Conservation (phyloP, 2,888 invertebrate genomes). For the Drosophila nr. medialis region DNA sequence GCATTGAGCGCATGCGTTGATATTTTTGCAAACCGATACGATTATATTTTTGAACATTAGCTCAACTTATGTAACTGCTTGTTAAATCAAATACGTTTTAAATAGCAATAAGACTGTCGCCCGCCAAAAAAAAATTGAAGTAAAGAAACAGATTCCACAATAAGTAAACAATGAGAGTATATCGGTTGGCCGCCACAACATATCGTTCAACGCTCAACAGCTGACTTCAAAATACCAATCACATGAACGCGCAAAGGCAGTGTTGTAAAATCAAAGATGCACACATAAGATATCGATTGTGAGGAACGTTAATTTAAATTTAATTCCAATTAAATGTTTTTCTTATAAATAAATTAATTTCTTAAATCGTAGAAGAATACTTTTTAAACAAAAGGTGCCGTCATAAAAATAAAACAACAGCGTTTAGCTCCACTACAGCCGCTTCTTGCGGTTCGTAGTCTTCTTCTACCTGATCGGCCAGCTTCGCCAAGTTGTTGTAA, state of each 20-base stretch:
- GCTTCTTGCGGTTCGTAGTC: conserved; percentile 1
- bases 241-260: conserved; percentile 12
- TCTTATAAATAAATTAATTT: background rate
- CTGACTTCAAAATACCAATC: conserved; percentile 30
- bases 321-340: background rate
- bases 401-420: background rate
- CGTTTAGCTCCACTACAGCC: background rate
- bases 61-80: background rate
- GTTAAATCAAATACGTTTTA: conserved; percentile 1
- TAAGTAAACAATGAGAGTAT: conserved; percentile 3
- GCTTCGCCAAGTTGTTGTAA: conserved; percentile 38
- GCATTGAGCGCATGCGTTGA: conserved; percentile 44
- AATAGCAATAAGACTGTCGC: conserved; percentile 13
- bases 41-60: background rate
- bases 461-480: conserved; percentile 23
- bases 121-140: conserved; percentile 43
- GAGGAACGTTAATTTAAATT: conserved; percentile 32
- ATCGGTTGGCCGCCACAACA: conserved; percentile 27
- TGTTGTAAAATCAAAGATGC: conserved; percentile 14
- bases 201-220: conserved; percentile 27
- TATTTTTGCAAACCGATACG: conserved; percentile 10
- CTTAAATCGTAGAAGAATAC: background rate
- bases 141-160: conserved; percentile 33
- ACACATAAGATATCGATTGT: background rate
- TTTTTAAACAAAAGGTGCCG: background rate